Evolutionary conservation across 2,797 vertebrate species (phyloP).

Genomic region (Protonibea diacanthus): DNA sequence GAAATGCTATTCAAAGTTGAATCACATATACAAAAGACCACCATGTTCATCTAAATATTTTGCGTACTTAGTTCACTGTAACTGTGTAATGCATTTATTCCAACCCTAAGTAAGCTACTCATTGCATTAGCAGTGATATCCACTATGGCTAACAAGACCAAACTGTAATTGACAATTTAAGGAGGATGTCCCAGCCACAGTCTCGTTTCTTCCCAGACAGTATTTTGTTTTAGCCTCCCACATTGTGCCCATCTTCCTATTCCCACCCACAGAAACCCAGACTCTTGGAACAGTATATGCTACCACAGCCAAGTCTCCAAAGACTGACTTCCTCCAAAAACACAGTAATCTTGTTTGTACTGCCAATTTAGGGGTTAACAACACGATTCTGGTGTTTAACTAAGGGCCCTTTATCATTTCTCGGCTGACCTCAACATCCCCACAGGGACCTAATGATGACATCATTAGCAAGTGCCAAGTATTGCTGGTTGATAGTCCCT

Average conservation of each 20-base stretch:
- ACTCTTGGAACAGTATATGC: slow-evolving; percentile 57
- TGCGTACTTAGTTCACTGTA: not conserved
- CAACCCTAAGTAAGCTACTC: not conserved
- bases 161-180: not conserved
- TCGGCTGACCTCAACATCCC: slow-evolving; percentile 84
- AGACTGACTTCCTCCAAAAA: slow-evolving; percentile 80
- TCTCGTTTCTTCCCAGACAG: slow-evolving; percentile 59
- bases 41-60: not conserved
- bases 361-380: slow-evolving; percentile 83
- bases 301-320: slow-evolving; percentile 71
- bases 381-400: slow-evolving; percentile 86
- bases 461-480: slow-evolving; percentile 74
- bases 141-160: not conserved
- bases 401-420: slow-evolving; percentile 86
- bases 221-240: slow-evolving; percentile 61
- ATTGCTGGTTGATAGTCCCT: slow-evolving; percentile 69
- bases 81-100: not conserved
- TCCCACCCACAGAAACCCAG: slow-evolving; percentile 72
- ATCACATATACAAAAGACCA: not conserved
- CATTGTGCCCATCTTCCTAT: slow-evolving; percentile 60
- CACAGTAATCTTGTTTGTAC: slow-evolving; percentile 83
- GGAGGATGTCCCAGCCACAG: not conserved
- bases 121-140: not conserved
- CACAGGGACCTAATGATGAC: slow-evolving; percentile 73
- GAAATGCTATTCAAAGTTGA: not conserved